Base-by-base conservation (phyloP, 2,797 vertebrate species). In the Todus mexicanus region DNA sequence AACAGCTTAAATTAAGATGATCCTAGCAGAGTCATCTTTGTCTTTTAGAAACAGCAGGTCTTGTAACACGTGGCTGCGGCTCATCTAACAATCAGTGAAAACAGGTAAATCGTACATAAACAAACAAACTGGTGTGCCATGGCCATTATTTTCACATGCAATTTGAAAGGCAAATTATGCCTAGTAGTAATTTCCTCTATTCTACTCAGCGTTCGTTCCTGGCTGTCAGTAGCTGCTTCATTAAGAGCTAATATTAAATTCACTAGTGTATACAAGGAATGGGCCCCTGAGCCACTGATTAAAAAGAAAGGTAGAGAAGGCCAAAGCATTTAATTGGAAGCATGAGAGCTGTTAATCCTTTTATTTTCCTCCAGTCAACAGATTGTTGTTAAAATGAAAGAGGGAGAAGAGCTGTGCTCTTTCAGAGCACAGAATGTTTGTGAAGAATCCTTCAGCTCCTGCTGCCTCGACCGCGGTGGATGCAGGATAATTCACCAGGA, bases 171-270 rank as follows among this genome's bases (percentile, higher is more conserved):
- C 70, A 92, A 89, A 89, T 50, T 73, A 77, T 88, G 59, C 86
- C 94, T 94, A 66, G 2, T 92, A 94, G 89, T 89, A 2, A 77
- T 94, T 96, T 91, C 63, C 63, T 82, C 38, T 92, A 1, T 81
- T 61, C 60, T 77, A 15, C 77, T 51, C 74, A 69, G 47, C 64
- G 90, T 96, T 95, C 63, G 7, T 91, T 96, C 72, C 72, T 84
- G 90, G 37, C 74, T 95, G 59, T 92, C 94, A 86, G 93, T 95
- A 95, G 56, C 65, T 84, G 69, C 43, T 91, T 96, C 95, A 96
- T 97, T 97, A 97, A 96, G 47, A 95, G 65, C 66, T 96, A 96
- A 96, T 97, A 93, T 73, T 96, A 94, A 92, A 94, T 95, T 97
- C 3, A 0, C 64, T 92, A 66, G 83, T 84, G 87, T 93, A 80